These are phyloP conservation scores for Odocoileus virginianus DNA, from an alignment of 2,113 vertebrate genomes.

Conservation along the genomic window DNA sequence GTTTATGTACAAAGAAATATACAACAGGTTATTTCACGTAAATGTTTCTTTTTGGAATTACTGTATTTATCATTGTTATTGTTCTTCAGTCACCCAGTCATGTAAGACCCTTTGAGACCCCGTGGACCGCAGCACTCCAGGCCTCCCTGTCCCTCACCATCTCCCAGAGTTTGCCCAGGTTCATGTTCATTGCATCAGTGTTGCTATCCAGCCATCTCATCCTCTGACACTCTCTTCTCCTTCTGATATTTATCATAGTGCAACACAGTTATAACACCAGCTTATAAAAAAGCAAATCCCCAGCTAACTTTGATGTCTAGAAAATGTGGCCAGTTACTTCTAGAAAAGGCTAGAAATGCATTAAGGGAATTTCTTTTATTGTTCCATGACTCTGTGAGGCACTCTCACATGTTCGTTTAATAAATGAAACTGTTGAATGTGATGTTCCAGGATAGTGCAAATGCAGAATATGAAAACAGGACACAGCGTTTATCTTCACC, in stretches of 20 bases:
- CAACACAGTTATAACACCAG: background rate
- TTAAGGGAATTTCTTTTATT: background rate
- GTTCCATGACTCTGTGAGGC: background rate
- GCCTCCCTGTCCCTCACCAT: background rate
- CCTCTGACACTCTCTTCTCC: background rate
- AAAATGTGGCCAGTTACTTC: background rate
- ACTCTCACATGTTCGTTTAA: background rate
- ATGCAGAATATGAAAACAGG: background rate
- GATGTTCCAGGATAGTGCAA: background rate
- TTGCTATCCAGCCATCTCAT: background rate
- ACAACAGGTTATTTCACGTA: background rate
- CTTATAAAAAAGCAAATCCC: background rate
- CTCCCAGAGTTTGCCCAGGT: background rate
- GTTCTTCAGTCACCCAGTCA: background rate
- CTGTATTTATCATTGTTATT: background rate
- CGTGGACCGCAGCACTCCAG: fast-evolving
- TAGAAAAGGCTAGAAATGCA: background rate
- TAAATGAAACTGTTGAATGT: background rate
- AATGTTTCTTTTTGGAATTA: background rate
- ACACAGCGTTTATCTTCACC: background rate
- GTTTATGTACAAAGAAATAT: background rate
- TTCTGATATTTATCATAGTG: background rate
- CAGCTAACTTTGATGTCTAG: background rate
- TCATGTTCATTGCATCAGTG: background rate
- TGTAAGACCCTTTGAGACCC: fast-evolving